Conservation (phyloP, 2,113 vertebrate genomes). For the Microcebus murinus region DNA sequence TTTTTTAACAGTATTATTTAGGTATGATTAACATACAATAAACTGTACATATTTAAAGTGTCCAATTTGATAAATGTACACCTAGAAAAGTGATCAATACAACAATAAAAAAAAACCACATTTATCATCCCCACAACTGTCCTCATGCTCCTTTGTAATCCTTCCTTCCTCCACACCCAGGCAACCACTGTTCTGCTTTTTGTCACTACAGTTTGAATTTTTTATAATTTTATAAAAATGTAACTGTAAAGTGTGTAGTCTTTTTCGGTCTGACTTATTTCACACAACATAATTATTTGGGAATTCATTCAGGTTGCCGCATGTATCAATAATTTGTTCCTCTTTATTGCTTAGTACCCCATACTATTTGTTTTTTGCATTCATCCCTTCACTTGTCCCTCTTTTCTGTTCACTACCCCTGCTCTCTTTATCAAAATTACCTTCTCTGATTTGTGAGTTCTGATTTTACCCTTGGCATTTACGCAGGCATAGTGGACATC, state of each 20-base stretch:
- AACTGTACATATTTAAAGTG: not conserved
- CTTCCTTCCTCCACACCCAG: not conserved
- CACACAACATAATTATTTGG: not conserved
- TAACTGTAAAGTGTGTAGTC: not conserved
- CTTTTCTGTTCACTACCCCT: not conserved
- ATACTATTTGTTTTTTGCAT: too few species aligned
- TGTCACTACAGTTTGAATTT: conserved; percentile 12
- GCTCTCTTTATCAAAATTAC: not conserved
- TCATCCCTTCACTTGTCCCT: not conserved
- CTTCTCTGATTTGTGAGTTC: conserved; percentile 47
- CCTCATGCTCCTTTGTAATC: not conserved
- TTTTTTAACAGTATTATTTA: not conserved
- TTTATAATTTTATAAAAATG: conserved; percentile 20
- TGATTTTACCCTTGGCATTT: not conserved
- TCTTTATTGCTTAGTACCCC: not conserved
- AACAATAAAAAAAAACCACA: not conserved
- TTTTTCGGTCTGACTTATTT: not conserved
- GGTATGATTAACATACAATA: conserved; percentile 2
- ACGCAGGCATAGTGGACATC: not conserved
- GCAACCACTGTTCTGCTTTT: not conserved
- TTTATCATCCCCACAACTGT: not conserved
- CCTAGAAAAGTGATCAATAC: not conserved
- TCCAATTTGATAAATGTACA: not conserved
- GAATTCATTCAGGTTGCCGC: not conserved
- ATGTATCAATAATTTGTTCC: not conserved